Evolutionary conservation across 2,113 vertebrate species (phyloP).

Genomic region (Xenopus tropicalis): DNA sequence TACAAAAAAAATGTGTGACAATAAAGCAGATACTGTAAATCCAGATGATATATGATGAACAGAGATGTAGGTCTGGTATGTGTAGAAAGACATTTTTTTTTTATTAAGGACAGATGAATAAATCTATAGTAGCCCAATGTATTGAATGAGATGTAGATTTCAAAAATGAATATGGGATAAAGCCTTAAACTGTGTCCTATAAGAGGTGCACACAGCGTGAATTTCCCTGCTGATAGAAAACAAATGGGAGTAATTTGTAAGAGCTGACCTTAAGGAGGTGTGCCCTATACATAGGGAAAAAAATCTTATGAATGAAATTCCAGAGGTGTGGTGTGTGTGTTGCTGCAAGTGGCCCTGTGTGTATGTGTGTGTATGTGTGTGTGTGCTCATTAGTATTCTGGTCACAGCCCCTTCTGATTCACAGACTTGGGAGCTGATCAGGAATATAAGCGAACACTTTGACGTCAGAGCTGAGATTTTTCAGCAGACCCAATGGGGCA

Average conservation of each 20-base stretch:
- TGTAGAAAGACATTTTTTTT: too few species aligned
- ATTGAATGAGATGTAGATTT: too few species aligned
- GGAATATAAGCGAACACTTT: slow-evolving; percentile 75
- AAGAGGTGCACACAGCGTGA: not conserved
- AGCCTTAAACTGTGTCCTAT: not conserved
- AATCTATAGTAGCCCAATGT: too few species aligned
- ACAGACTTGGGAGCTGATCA: slow-evolving; percentile 64
- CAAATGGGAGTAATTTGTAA: not conserved
- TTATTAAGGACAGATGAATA: too few species aligned
- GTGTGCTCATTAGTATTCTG: slow-evolving; percentile 58
- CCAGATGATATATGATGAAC: too few species aligned
- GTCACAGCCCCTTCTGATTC: slow-evolving; percentile 63
- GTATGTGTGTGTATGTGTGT: slow-evolving; percentile 39
- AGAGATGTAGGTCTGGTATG: too few species aligned
- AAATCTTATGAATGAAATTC: slow-evolving; percentile 55
- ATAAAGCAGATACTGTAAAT: too few species aligned
- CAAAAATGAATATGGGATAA: too few species aligned
- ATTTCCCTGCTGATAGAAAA: slow-evolving; percentile 15
- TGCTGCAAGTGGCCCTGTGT: slow-evolving; percentile 7
- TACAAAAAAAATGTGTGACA: too few species aligned
- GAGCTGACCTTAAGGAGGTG: slow-evolving; percentile 50
- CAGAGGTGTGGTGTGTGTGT: slow-evolving; percentile 24
- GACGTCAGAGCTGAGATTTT: slow-evolving; percentile 77
- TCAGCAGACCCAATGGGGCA: slow-evolving; percentile 69
- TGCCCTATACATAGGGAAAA: slow-evolving; percentile 19